phyloP scores from a whole-genome alignment of 2,888 invertebrate species.

The Drosophila barbarae region DNA sequence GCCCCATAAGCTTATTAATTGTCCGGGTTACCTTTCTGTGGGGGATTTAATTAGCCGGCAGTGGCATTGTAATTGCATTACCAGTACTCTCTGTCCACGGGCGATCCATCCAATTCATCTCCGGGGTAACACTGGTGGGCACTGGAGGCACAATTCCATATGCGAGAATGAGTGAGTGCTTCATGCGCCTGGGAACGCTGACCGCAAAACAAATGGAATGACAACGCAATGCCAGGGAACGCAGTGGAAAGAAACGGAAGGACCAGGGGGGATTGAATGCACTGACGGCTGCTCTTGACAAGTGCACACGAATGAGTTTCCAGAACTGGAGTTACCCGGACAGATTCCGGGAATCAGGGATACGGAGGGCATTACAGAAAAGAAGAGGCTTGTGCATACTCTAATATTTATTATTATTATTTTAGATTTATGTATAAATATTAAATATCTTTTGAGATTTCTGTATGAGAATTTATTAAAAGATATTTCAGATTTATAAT shows the following conservation, averaged over 20 bases:
- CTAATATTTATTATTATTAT: not conserved
- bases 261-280: slow-evolving; percentile 9
- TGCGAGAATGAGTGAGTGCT: slow-evolving; percentile 7
- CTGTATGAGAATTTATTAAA: not conserved
- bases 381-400: not conserved
- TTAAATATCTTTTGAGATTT: not conserved
- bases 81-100: slow-evolving; percentile 10
- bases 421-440: not conserved
- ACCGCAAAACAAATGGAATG: slow-evolving; percentile 24
- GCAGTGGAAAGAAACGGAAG: slow-evolving; percentile 19
- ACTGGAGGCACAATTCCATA: not conserved
- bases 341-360: slow-evolving; percentile 4
- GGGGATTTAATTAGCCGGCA: slow-evolving; percentile 40
- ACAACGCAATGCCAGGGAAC: slow-evolving; percentile 8
- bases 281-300: slow-evolving; percentile 36
- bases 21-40: slow-evolving; percentile 34
- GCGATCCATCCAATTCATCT: slow-evolving; percentile 2
- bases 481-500: not conserved
- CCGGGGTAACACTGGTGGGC: slow-evolving; percentile 2
- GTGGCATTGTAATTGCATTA: slow-evolving; percentile 33
- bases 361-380: not conserved
- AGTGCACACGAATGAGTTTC: slow-evolving; percentile 48
- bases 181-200: slow-evolving; percentile 20
- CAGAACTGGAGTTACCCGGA: slow-evolving; percentile 28
- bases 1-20: slow-evolving; percentile 44